Evolutionary conservation across 2,888 invertebrate genomes (phyloP).

Genomic region (Silvanus unidentatus): DNA sequence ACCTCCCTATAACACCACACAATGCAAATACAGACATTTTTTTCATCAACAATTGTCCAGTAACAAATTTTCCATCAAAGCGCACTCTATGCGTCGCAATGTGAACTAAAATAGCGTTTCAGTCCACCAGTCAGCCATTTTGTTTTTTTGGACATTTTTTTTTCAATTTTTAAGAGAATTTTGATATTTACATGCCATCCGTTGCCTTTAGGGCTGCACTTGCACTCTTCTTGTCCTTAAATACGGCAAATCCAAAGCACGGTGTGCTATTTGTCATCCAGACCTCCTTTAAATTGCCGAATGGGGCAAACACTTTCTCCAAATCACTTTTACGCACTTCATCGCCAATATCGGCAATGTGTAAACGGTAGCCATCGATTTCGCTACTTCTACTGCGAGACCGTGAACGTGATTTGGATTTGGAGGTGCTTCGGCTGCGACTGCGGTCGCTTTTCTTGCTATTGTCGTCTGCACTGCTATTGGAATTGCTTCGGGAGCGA

Average conservation of each 20-base stretch:
- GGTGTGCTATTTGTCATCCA: slow-evolving; percentile 57
- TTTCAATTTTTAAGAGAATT: neutral
- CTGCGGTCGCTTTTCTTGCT: slow-evolving; percentile 28
- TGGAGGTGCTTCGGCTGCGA: slow-evolving; percentile 31
- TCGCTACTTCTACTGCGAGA: slow-evolving; percentile 42
- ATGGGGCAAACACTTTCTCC: slow-evolving; percentile 51
- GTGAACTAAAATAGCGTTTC: too few species aligned
- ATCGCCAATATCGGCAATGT: slow-evolving; percentile 52
- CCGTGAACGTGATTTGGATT: slow-evolving; percentile 39
- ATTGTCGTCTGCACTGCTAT: slow-evolving; percentile 27
- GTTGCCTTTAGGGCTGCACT: slow-evolving; percentile 45
- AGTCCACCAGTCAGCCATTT: too few species aligned
- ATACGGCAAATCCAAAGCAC: slow-evolving; percentile 57
- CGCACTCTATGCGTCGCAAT: neutral
- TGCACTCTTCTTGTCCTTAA: slow-evolving; percentile 51
- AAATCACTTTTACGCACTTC: slow-evolving; percentile 50
- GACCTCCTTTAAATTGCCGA: slow-evolving; percentile 51
- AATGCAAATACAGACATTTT: slow-evolving; percentile 2
- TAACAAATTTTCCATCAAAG: slow-evolving; percentile 1
- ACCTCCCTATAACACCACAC: slow-evolving; percentile 42
- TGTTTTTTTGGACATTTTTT: neutral
- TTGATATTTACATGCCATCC: slow-evolving; percentile 48
- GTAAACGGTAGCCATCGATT: slow-evolving; percentile 46
- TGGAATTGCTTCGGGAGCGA: slow-evolving; percentile 37
- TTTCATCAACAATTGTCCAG: neutral